These are phyloP conservation scores for Menidia beryllina DNA, from an alignment of 2,113 vertebrate species.

Conservation along the genomic window DNA sequence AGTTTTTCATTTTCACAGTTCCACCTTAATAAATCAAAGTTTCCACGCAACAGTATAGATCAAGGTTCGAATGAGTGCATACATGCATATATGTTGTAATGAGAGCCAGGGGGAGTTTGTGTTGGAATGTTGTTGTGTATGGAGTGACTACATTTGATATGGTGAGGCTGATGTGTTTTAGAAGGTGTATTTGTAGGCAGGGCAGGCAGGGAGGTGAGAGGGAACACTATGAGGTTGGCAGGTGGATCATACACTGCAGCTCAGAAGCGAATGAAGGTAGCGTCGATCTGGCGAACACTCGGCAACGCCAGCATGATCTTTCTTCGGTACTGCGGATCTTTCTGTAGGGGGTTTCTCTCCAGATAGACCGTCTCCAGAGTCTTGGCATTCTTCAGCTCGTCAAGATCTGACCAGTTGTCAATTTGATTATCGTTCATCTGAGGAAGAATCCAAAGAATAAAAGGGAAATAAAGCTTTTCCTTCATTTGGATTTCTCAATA, in stretches of 20 bases:
- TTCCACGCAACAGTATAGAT: conserved; percentile 58
- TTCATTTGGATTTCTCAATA: background rate
- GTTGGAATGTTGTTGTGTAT: conserved; percentile 52
- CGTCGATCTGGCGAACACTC: conserved; percentile 94
- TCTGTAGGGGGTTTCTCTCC: conserved; percentile 96
- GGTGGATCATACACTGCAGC: conserved; percentile 42
- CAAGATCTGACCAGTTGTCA: conserved; percentile 96
- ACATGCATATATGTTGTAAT: conserved; percentile 65
- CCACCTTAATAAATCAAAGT: conserved; percentile 66
- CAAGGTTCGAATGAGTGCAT: conserved; percentile 58
- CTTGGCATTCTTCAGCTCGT: conserved; percentile 93
- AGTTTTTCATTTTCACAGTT: conserved; percentile 50
- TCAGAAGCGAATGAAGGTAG: conserved; percentile 96
- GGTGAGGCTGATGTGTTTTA: conserved; percentile 41
- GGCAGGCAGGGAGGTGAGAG: conserved; percentile 34
- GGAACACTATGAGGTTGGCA: conserved; percentile 52
- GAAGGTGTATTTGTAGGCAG: conserved; percentile 28
- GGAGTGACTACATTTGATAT: conserved; percentile 27
- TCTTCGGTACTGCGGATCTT: conserved; percentile 95
- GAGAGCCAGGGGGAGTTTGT: conserved; percentile 37
- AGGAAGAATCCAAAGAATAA: conserved; percentile 21
- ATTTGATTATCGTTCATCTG: conserved; percentile 99
- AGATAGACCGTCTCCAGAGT: conserved; percentile 95
- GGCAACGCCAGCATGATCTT: conserved; percentile 98
- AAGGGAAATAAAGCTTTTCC: too few relatives aligned